Evolutionary conservation across 2,113 vertebrate genomes (phyloP).

Genomic region (Nothocercus nigrocapillus): DNA sequence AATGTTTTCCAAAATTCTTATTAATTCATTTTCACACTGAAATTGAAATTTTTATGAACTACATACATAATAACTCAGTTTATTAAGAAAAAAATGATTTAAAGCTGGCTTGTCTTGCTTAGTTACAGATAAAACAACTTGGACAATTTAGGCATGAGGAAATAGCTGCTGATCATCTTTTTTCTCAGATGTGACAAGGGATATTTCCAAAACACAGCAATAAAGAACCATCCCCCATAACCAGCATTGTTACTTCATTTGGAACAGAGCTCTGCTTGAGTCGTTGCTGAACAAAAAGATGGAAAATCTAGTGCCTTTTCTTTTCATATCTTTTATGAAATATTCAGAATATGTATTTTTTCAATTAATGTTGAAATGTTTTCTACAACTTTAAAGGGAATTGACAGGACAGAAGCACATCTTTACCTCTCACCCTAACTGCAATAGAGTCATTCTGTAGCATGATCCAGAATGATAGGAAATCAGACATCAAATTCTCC

Average conservation of each 20-base stretch:
- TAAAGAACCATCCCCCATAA: background rate
- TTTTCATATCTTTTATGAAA: background rate
- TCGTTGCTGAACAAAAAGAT: background rate
- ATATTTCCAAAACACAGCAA: background rate
- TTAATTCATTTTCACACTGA: background rate
- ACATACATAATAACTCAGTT: background rate
- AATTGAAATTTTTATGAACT: background rate
- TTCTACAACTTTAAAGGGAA: background rate
- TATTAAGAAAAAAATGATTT: background rate
- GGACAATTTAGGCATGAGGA: background rate
- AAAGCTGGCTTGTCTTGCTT: background rate
- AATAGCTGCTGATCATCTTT: background rate
- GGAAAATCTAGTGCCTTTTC: background rate
- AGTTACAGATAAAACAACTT: background rate
- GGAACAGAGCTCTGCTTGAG: background rate
- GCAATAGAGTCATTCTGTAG: background rate
- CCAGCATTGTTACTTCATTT: background rate
- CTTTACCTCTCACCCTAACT: background rate
- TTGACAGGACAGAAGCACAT: background rate
- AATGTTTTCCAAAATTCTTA: conserved; percentile 6
- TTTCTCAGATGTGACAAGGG: background rate
- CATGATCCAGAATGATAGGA: background rate
- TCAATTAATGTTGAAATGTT: background rate
- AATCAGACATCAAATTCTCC: background rate
- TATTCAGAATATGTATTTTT: too few species aligned